Evolutionary conservation across 2,797 vertebrate species (phyloP).

Genomic region (Rhinoraja longicauda): DNA sequence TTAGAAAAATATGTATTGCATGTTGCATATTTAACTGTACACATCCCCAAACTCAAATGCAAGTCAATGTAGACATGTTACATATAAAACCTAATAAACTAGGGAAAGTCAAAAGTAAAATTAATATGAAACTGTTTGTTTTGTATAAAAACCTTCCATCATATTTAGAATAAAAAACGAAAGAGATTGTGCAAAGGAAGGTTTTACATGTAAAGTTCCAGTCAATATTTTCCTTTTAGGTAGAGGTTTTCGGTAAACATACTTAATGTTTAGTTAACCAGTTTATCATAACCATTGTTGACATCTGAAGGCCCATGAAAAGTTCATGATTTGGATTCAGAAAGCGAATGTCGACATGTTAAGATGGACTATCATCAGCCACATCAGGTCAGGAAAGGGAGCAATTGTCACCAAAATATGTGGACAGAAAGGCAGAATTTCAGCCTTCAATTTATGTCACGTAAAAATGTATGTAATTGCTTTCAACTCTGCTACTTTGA

Average conservation of each 20-base stretch:
- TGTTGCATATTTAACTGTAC: neutral
- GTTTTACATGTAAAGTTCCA: neutral
- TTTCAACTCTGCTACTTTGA: neutral
- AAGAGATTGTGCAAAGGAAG: neutral
- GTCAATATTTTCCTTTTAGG: conserved; percentile 26
- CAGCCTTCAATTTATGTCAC: neutral
- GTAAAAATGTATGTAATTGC: conserved; percentile 24
- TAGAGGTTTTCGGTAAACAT: neutral
- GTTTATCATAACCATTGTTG: conserved; percentile 27
- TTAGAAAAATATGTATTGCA: too few species aligned
- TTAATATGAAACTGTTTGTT: neutral
- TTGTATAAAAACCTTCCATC: neutral
- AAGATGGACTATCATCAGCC: neutral
- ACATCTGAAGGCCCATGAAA: conserved; percentile 15
- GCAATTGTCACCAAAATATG: neutral
- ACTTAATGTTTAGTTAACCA: neutral
- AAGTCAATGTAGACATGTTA: neutral
- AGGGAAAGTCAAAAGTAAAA: neutral
- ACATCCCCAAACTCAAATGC: neutral
- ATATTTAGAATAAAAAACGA: neutral
- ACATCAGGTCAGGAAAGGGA: neutral
- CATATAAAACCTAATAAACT: conserved; percentile 17
- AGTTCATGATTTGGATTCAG: conserved; percentile 8
- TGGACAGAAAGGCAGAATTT: neutral
- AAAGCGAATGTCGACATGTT: neutral